phyloP scores from a whole-genome alignment of 2,113 vertebrate genomes.

The Semicossyphus pulcher region DNA sequence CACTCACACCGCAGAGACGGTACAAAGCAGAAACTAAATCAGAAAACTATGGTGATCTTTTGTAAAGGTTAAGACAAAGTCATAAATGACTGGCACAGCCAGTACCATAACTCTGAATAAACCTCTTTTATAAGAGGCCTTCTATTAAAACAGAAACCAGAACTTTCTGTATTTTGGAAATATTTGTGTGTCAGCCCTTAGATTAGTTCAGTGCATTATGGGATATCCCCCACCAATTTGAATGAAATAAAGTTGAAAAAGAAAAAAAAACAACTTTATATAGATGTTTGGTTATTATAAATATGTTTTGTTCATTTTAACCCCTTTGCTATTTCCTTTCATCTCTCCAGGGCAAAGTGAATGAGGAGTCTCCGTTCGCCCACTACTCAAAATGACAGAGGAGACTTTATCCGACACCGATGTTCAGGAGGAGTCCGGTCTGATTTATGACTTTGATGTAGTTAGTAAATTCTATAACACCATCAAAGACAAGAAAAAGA shows the following conservation, averaged over 20 bases:
- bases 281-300: no score
- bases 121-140: not conserved
- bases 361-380: conserved; percentile 78
- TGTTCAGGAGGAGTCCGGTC: not conserved
- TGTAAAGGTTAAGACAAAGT: not conserved
- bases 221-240: no score
- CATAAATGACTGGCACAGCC: no score
- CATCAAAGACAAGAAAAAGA: not conserved
- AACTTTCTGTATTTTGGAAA: not conserved
- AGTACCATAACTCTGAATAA: not conserved
- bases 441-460: not conserved
- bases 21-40: not conserved
- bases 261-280: no score
- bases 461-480: not conserved
- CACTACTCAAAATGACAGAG: conserved; percentile 74
- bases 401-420: not conserved
- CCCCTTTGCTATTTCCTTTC: conserved; percentile 9
- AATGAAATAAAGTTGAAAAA: no score
- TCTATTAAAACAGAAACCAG: not conserved
- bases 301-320: not conserved
- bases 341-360: conserved; percentile 76
- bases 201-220: not conserved
- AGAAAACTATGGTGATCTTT: not conserved
- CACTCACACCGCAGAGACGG: no score
- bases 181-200: not conserved